Evolutionary conservation across 2,113 vertebrate genomes (phyloP).

Genomic region (Platysternon megacephalum): DNA sequence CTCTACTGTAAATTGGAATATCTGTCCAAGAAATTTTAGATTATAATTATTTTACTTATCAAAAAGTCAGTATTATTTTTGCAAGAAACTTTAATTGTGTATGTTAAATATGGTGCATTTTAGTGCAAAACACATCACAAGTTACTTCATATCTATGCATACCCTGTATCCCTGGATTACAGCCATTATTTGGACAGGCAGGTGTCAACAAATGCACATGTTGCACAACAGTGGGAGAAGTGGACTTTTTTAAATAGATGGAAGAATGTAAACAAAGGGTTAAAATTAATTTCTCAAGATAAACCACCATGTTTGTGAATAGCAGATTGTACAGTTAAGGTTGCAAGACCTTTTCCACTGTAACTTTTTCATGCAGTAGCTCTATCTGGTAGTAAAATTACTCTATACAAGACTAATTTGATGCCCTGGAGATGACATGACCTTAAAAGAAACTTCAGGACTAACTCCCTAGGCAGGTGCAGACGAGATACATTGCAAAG

Average conservation of each 20-base stretch:
- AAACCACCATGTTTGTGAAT: not conserved
- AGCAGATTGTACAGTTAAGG: not conserved
- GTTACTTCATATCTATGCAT: not conserved
- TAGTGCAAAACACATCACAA: not conserved
- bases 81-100: not conserved
- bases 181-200: not conserved
- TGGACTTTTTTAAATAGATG: not conserved
- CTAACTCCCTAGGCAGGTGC: not conserved
- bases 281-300: not conserved
- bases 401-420: not conserved
- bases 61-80: not conserved
- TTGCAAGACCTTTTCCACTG: not conserved
- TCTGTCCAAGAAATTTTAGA: not conserved
- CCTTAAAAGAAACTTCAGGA: not conserved
- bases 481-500: not conserved
- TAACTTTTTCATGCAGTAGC: not conserved
- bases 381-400: not conserved
- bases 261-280: not conserved
- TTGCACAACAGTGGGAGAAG: not conserved
- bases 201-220: not conserved
- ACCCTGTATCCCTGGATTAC: not conserved
- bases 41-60: not conserved
- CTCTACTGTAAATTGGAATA: not conserved
- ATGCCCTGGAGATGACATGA: not conserved
- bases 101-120: rapidly evolving